Percentiles rank a stretch among this genome's conserved stretches.
These are phyloP conservation scores for Diabrotica balteata DNA, from an alignment of 2,888 invertebrate species.

Conservation along the genomic window DNA sequence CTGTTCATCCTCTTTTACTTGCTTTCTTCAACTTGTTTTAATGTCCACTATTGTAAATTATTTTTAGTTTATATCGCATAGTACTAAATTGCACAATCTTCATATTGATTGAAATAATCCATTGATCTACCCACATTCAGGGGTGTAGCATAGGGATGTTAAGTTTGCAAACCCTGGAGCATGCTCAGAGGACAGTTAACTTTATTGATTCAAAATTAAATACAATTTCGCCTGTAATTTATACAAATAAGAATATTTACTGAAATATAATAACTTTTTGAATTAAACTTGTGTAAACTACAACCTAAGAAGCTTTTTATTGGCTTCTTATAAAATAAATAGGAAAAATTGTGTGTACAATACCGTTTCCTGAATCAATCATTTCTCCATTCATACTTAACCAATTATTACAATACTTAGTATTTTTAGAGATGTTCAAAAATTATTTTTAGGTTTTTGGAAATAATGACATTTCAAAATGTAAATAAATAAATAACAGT, in stretches of 20 bases:
- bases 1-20: slow-evolving; percentile 30
- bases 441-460: slow-evolving; percentile 2
- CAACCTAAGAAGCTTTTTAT: no score
- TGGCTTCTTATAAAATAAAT: not conserved
- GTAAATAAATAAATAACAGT: slow-evolving; percentile 21
- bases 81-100: slow-evolving; percentile 44
- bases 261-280: no score
- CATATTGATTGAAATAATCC: slow-evolving; percentile 54
- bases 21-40: slow-evolving; percentile 16
- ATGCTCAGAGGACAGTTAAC: slow-evolving; percentile 35
- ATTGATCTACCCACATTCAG: slow-evolving; percentile 51
- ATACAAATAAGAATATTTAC: slow-evolving; percentile 29
- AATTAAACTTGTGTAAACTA: no score
- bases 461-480: slow-evolving; percentile 11
- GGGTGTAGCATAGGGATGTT: slow-evolving; percentile 51
- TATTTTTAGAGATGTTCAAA: slow-evolving; percentile 4
- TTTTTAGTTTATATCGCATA: slow-evolving; percentile 20
- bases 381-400: slow-evolving; percentile 11
- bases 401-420: not conserved
- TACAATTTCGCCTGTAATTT: slow-evolving; percentile 46
- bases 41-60: slow-evolving; percentile 16
- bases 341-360: slow-evolving; percentile 16
- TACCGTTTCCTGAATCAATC: slow-evolving; percentile 20
- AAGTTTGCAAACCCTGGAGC: slow-evolving; percentile 31
- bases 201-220: slow-evolving; percentile 33